Evolutionary conservation across 2,888 invertebrate genomes (phyloP), one percentile per base, ranked within the genome.

Genomic region (Drosophila rellima): DNA sequence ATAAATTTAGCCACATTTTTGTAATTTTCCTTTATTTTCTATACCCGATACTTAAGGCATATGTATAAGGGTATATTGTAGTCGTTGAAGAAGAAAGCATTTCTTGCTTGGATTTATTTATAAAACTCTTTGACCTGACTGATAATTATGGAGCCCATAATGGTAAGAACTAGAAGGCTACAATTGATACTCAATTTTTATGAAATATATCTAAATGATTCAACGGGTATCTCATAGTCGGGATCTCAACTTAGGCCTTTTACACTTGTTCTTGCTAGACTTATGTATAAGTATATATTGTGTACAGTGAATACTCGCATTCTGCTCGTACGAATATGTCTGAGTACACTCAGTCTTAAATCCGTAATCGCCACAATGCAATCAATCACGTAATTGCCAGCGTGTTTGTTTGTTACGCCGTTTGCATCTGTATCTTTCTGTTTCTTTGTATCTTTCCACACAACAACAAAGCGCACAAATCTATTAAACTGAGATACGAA

Each of bases 311-410:
- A 47, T 47, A 47, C 47, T 47, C 47, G 47, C 29, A 47, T 47
- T 47, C 17, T 51, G 23, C 29, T 17, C 13, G 48, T 18, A 48
- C 20, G 20, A 37, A 33, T 42, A 33, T 17, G 42, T 45, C 54
- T 61, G 54, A 45, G 68, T 52, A 71, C 47, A 56, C 60, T 69
- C 68, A 71, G 42, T 76, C 64, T 50, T 66, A 72, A 35, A 47
- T 57, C 48, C 44, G 73, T 81, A 86, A 90, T 90, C 89, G 73
- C 74, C 51, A 48, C 62, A 52, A 42, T 66, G 69, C 85, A 71
- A 88, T 88, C 89, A 88, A 90, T 88, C 88, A 88, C 88, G 88
- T 88, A 88, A 70, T 84, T 78, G 67, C 71, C 89, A 77, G 65
- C 84, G 68, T 77, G 87, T 87, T 88, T 65, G 68, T 87, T 89